Base-by-base conservation (phyloP, 2,888 invertebrate genomes). In the Camptogramma bilineatum region DNA sequence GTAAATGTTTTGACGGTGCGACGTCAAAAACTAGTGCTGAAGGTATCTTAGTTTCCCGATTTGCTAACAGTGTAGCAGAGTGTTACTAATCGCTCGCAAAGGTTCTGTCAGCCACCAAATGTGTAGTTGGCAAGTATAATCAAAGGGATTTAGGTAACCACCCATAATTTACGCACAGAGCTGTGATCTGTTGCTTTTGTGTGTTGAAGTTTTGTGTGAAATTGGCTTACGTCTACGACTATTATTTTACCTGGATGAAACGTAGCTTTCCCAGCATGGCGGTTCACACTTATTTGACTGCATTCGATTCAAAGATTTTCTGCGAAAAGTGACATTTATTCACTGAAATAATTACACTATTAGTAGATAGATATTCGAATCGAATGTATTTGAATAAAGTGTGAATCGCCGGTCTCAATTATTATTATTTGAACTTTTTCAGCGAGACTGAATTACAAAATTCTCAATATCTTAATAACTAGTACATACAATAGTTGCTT, bases 81-180 rank as follows among this genome's bases (percentile, higher is more conserved):
- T 71, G 69, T 68, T 57, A 50, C 65, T 73, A 72, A 73, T 72
- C 66, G 72, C 67, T 69, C 53, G 66, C 66, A 68, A 67, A 71
- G 71, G 66, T 70, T 68, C 64, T 67, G 71, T 70, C 73, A 73
- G 69, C 58, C 60, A 54, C 50, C 58, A 53, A 67, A 70, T 69
- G 64, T 73, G 70, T 66, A 64, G 63, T 55, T 70, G 70, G 66
- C 70, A 73, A 65, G 70, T 55, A 68, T 68, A 59, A 72, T 72
- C 73, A 73, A 73, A 73, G 71, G 70, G 69, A 58, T 69, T 69
- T 64, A 42, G 56, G 62, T 65, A 62, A 63, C 68, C 59, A 62
- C 53, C 60, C 67, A 66, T 63, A 68, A 69, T 71, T 71, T 68
- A 71, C 52, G 53, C 52, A 52, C 56, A 24, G 48, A 44, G 50